phyloP scores from a whole-genome alignment of 92 coral and sea anemone genomes.

The Porites lobata region DNA sequence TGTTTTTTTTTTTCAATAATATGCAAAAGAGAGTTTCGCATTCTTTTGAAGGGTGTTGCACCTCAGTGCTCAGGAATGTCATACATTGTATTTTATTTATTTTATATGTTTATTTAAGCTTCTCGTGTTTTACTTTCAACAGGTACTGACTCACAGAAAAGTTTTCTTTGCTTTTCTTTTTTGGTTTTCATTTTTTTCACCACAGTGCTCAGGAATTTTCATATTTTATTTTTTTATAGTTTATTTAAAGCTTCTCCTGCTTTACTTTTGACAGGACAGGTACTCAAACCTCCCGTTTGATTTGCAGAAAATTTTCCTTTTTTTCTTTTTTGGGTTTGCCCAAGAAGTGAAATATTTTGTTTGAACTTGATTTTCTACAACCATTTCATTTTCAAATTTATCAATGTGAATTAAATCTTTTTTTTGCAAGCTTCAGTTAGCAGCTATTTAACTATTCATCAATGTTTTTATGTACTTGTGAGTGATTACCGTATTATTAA shows the following conservation, averaged over 20 bases:
- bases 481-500: too few species aligned
- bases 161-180: too few species aligned
- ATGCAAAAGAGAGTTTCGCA: neutral
- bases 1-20: neutral
- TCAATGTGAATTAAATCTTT: too few species aligned
- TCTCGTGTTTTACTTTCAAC: neutral
- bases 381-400: neutral
- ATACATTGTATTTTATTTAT: neutral
- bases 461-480: too few species aligned
- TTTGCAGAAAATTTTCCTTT: neutral
- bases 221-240: neutral
- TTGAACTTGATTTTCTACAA: neutral
- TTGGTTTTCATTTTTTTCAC: too few species aligned
- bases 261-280: neutral
- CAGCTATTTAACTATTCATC: too few species aligned
- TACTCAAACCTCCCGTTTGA: neutral
- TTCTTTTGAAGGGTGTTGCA: neutral
- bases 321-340: neutral
- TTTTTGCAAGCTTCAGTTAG: too few species aligned
- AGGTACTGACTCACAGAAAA: neutral
- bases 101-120: neutral
- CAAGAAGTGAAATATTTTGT: neutral
- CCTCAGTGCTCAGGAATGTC: neutral
- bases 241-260: neutral
- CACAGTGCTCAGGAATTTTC: neutral